A percentile compares a stretch with the other conserved stretches of the same genome.
phyloP scores from a whole-genome alignment of 2,888 invertebrate genomes.

The Schizaphis graminum region DNA sequence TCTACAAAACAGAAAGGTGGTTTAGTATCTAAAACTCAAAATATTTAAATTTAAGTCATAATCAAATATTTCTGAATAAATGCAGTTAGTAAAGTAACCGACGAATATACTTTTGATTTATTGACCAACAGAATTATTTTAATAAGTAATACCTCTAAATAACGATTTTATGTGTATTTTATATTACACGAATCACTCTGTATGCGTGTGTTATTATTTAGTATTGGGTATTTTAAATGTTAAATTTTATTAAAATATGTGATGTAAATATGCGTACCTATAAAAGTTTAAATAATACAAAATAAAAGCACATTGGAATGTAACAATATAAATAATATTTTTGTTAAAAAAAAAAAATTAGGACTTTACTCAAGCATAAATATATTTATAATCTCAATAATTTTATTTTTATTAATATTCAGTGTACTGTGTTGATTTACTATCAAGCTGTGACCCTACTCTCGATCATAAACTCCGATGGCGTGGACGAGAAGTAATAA shows the following conservation, averaged over 20 bases:
- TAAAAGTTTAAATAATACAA: not conserved
- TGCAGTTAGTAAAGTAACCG: not conserved
- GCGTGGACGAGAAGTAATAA: conserved; percentile 17
- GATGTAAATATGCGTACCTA: not conserved
- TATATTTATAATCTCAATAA: conserved; percentile 35
- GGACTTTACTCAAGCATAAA: not conserved
- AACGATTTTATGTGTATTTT: not conserved
- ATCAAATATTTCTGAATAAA: not conserved
- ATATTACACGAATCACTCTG: not conserved
- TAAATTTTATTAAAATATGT: not conserved
- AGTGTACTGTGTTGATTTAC: conserved; percentile 46
- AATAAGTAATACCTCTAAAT: not conserved
- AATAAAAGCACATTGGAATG: not conserved
- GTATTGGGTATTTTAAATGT: not conserved
- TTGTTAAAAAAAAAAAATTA: not conserved
- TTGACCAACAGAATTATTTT: not conserved
- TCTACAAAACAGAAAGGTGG: not conserved
- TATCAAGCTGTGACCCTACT: conserved; percentile 41
- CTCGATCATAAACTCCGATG: conserved; percentile 34
- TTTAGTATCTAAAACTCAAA: not conserved
- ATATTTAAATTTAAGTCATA: not conserved
- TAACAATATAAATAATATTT: not conserved
- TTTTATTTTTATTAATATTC: conserved; percentile 20
- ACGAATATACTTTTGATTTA: not conserved
- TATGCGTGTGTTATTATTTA: not conserved